Evolutionary conservation across 2,113 vertebrate species (phyloP), one percentile per base, ranked within the genome.

Genomic region (Climacteris rufus): DNA sequence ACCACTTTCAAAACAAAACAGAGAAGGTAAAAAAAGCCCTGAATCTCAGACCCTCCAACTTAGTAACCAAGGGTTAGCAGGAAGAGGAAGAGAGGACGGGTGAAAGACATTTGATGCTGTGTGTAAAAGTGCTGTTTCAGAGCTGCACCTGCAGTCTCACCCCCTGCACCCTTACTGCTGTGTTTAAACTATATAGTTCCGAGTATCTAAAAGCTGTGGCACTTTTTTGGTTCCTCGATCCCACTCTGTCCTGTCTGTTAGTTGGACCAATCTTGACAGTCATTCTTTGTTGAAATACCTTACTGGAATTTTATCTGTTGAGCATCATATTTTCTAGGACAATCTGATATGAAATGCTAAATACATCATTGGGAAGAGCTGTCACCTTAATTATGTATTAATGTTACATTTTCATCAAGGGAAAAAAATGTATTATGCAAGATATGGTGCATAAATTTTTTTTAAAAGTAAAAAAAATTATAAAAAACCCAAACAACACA

Each of bases 301-400:
- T 24, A 59, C 27, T 47, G 60, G 33, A 68, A 17, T 56, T 53
- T 75, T 50, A 63, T 69, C 9, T 82, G 19, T 77, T 81, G 63
- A 88, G 47, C 54, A 21, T 3, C 39, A 2, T 45, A 52, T 83
- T 60, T 74, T 90, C 63, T 54, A 54, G 52, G 39, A 45, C 50
- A 89, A 57, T 80, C 61, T 49, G 50, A 50, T 63, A 28, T 66
- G 87, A 89, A 30, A 60, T 79, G 30, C 75, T 63, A 13, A 50
- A 95, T 94, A 42, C 19, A 95, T 95, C 85, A 83, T 37, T 76
- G 78, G 63, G 91, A 93, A 96, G 71, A 76, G 33, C 61, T 94
- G 81, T 94, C 77, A 74, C 31, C 90, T 96, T 94, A 90, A 83
- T 74, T 88, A 88, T 93, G 15, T 56, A 91, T 94, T 96, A 90